Percentiles rank a stretch among this genome's conserved stretches.
phyloP scores from a whole-genome alignment of 2,113 vertebrate species.

The Marmota flaviventris region DNA sequence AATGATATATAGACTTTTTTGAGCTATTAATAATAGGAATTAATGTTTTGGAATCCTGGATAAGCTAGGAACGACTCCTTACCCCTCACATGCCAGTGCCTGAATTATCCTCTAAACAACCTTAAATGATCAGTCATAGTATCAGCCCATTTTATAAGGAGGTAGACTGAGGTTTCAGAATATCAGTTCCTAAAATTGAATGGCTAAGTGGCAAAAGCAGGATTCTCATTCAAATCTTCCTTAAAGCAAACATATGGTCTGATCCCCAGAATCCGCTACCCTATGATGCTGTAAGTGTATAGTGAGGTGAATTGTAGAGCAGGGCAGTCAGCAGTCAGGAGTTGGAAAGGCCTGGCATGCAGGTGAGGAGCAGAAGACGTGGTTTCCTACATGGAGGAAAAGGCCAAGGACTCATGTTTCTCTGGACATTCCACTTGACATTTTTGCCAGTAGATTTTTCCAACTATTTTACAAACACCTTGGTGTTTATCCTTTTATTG shows the following conservation, averaged over 20 bases:
- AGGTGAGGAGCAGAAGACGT: neutral
- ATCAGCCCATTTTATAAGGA: neutral
- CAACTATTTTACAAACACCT: neutral
- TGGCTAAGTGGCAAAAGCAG: neutral
- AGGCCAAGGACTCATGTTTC: neutral
- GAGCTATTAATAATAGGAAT: neutral
- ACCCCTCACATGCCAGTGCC: neutral
- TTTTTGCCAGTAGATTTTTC: neutral
- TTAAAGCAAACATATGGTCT: neutral
- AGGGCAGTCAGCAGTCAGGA: neutral
- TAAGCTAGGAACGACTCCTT: neutral
- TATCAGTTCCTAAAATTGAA: neutral
- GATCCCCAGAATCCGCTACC: accelerated
- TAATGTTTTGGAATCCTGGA: neutral
- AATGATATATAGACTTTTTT: neutral
- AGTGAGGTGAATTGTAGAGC: neutral
- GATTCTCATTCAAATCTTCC: neutral
- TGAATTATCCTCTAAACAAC: neutral
- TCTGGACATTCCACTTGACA: neutral
- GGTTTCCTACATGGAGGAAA: neutral
- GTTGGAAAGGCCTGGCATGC: neutral
- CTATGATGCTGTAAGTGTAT: neutral
- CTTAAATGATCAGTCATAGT: neutral
- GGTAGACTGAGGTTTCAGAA: neutral
- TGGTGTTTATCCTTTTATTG: neutral